Evolutionary conservation across 2,888 invertebrate genomes (phyloP).

Genomic region (Halocaridina rubra): DNA sequence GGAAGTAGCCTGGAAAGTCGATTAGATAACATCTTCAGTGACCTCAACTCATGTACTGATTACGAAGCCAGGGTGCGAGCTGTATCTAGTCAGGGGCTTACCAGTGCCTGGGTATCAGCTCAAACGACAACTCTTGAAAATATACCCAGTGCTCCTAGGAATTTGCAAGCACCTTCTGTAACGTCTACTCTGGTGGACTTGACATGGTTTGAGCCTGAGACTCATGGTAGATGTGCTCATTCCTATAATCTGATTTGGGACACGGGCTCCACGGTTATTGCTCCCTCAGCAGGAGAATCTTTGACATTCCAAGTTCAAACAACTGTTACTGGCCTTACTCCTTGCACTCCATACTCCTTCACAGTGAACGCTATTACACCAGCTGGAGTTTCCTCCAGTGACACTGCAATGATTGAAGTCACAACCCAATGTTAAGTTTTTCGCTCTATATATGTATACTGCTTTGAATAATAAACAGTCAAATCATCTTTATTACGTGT

Average conservation of each 20-base stretch:
- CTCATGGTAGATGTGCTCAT: neutral
- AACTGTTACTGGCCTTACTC: neutral
- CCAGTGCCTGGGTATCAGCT: neutral
- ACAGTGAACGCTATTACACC: neutral
- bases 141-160: neutral
- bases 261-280: neutral
- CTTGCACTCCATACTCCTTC: neutral
- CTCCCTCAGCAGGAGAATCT: neutral
- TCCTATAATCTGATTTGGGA: neutral
- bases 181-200: neutral
- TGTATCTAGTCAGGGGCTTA: neutral
- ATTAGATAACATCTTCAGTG: neutral
- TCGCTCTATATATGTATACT: no score
- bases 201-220: neutral
- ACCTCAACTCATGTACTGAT: neutral
- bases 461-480: no score
- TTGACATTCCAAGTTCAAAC: neutral
- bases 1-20: neutral
- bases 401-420: neutral
- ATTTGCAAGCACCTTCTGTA: neutral
- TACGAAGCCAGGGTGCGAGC: neutral
- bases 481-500: no score
- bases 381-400: neutral
- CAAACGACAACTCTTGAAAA: neutral
- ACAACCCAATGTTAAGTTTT: neutral